Conservation (phyloP, 2,888 invertebrate species). For the Oithona nana region DNA sequence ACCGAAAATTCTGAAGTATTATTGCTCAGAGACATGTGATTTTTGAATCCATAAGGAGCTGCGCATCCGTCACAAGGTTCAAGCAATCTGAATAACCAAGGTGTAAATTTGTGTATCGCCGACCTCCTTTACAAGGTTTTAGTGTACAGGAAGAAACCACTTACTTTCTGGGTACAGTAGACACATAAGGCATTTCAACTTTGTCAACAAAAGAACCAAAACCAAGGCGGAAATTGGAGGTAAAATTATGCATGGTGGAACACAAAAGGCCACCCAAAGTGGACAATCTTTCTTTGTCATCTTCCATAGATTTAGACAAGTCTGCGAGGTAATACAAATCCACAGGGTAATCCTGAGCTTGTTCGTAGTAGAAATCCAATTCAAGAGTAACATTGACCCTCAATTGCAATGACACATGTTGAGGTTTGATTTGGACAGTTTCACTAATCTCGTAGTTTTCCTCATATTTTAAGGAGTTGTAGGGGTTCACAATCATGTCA, state of each 20-base stretch:
- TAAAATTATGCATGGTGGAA: constrained; percentile 71
- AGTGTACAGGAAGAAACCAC: no score
- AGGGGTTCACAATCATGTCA: constrained; percentile 47
- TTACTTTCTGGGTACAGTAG: constrained; percentile 73
- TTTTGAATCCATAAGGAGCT: constrained; percentile 62
- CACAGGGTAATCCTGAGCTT: constrained; percentile 80
- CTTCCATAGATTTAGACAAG: constrained; percentile 93
- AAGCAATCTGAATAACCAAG: constrained; percentile 14
- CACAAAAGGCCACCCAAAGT: constrained; percentile 56
- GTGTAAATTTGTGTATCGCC: no score
- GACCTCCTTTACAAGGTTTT: no score
- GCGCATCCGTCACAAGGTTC: constrained; percentile 51
- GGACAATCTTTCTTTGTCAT: constrained; percentile 89
- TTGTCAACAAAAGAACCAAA: constrained; percentile 92
- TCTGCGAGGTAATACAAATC: constrained; percentile 99
- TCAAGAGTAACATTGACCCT: constrained; percentile 52
- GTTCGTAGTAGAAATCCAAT: constrained; percentile 53
- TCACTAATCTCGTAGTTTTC: constrained; percentile 36
- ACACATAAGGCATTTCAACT: constrained; percentile 90
- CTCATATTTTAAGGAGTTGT: constrained; percentile 36
- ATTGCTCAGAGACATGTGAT: constrained; percentile 52
- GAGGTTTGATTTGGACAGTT: constrained; percentile 58
- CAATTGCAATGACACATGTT: constrained; percentile 45
- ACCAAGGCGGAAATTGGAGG: constrained; percentile 74
- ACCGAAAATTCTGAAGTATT: constrained; percentile 52